Evolutionary conservation across 2,888 invertebrate genomes (phyloP), one percentile per base, ranked within the genome.

Genomic region (Lordiphosa fenestrarum): DNA sequence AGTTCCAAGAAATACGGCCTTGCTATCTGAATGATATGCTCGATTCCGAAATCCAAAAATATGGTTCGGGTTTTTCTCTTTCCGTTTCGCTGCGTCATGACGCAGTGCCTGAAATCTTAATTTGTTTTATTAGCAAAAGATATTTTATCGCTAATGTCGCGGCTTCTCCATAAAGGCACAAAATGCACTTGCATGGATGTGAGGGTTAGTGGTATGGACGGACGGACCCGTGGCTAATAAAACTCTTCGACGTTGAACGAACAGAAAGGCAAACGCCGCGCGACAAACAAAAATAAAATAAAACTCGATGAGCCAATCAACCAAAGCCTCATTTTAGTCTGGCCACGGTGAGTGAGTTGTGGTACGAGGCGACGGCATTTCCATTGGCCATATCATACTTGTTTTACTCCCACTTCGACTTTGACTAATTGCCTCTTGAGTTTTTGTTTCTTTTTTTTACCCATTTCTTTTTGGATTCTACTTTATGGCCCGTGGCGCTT

Each of bases 91-190:
- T 37, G 25, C 21, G 47, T 19, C 25, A 46, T 47, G 36, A n/a
- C 40, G 38, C 47, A 50, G 19, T 40, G 38, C 46, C 42, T 39
- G 54, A 57, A 47, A 36, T 55, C 69, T 57, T 71, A 58, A 71
- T 73, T 73, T 84, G 74, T 73, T 81, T 81, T 67, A 77, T 81
- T 73, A 80, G 77, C 74, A 15, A 84, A 84, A 65, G 63, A 77
- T 68, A 74, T 70, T 81, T 69, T 84, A 84, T 81, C 78, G 71
- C 69, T 66, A 61, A 63, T 68, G 68, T 63, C 65, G 76, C 78
- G 84, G 74, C 72, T 66, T 15, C 60, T 15, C 60, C 66, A 84
- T 71, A 72, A 81, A 69, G 71, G 65, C 57, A 65, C 67, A 59
- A 84, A 78, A 63, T 80, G 74, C 78, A 82, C 84, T 80, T 80